Base-by-base conservation (phyloP, 2,797 vertebrate genomes). In the Lutjanus argentimaculatus region DNA sequence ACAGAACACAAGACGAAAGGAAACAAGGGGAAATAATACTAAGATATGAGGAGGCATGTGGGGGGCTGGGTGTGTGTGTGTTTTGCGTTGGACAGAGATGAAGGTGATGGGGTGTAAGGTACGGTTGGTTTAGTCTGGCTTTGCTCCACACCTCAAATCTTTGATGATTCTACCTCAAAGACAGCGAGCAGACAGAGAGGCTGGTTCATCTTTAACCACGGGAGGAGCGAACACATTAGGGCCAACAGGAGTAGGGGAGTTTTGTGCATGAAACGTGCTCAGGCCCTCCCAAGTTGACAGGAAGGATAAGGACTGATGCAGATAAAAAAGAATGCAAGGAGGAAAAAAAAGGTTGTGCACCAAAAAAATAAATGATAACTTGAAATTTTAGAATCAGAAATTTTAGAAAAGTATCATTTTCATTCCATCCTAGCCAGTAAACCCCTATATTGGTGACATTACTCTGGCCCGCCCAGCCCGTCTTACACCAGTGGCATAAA, bases 81-180 rank as follows among this genome's bases (percentile, higher is more conserved):
- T 85, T 85, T 88, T 48, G 12, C 76, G 21, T 88, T 93, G 92
- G 91, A 90, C 72, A 16, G 80, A 92, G 93, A 94, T 93, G 79
- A 94, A 95, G 89, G 92, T 72, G 83, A 83, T 73, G 69, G 66
- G 59, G 83, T 36, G 55, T 82, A 40, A 90, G 89, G 82, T 89
- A 86, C 63, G 68, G 77, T 87, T 83, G 88, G 88, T 92, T 92
- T 90, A 85, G 72, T 68, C 85, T 94, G 92, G 92, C 93, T 87
- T 67, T 0, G 17, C 45, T 87, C 93, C 94, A 93, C 89, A 93
- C 93, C 92, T 91, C 89, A 81, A 71, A 71, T 57, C 89, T 95
- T 94, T 95, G 93, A 95, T 89, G 90, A 83, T 65, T 72, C 67
- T 5, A 66, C 77, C 90, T 91, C 92, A 92, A 88, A 93, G 91